These are phyloP conservation scores for Pelosia muscerda DNA, from an alignment of 2,888 invertebrate species.

Conservation along the genomic window DNA sequence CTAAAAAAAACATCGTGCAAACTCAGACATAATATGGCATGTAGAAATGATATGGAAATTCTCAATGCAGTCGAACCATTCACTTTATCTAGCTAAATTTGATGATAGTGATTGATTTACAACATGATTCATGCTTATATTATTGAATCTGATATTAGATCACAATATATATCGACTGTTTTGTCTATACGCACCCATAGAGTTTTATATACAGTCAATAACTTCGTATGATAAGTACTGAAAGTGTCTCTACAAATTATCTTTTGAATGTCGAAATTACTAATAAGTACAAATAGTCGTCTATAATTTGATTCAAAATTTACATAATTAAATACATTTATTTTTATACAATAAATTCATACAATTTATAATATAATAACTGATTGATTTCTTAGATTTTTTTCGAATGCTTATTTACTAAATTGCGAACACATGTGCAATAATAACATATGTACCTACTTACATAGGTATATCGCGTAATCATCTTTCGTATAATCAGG, in stretches of 20 bases:
- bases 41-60: background rate
- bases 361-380: background rate
- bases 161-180: too few species aligned
- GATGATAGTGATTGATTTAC: background rate
- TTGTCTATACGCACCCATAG: too few species aligned
- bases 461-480: background rate
- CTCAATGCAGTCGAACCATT: too few species aligned
- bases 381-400: background rate
- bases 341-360: background rate
- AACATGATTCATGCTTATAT: background rate
- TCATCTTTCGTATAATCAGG: background rate
- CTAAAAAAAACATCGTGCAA: background rate
- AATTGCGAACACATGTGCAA: background rate
- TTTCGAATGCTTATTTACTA: background rate
- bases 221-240: too few species aligned
- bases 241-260: constrained; percentile 7
- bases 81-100: too few species aligned
- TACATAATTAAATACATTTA: background rate
- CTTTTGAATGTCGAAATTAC: constrained; percentile 5
- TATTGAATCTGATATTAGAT: too few species aligned
- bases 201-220: too few species aligned
- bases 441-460: background rate
- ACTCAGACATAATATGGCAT: background rate
- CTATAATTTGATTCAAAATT: constrained; percentile 4
- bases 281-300: background rate